Evolutionary conservation across 2,113 vertebrate species (phyloP), one percentile per base, ranked within the genome.

Genomic region (Clupea harengus): DNA sequence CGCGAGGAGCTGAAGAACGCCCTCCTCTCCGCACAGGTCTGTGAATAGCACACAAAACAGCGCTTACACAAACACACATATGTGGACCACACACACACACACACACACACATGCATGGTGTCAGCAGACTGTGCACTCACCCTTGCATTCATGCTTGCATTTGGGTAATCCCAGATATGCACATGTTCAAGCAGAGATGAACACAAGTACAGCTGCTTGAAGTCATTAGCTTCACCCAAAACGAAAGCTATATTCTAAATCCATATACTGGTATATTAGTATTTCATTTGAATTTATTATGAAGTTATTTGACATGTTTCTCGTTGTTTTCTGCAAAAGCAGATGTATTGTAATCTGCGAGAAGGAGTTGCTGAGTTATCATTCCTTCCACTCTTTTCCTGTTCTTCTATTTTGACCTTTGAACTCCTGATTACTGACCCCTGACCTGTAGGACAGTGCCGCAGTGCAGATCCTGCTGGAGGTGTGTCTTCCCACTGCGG

Each of bases 1-100:
- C 95, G 98, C 86, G 98, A 99, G 92, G 98, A 99, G 91, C 90
- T 99, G 85, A 99, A 99, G 93, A 99, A 99, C 39, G 98, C 98
- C 18, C 93, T 99, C 81, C 92, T 99, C 39, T 95, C 98, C 81
- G 98, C 98, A 45, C 98, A 99, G 97, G 98, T 99, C n/a, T 28
- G 25, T 28, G 25, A 20, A 64, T 6, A 22, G 22, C 22, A 64
- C 57, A 64, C 2, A n/a, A n/a, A 4, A 2, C 57, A 20, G 2
- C 39, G 39, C 39, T n/a, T 6, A 64, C 22, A 64, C 57, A n/a
- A n/a, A 28, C 64, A 11, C n/a, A 32, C 25, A 72, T n/a, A 47
- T 10, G 9, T 10, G 9, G 1, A 49, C 47, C 64, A 32, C 39
- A 39, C 39, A 39, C 39, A 39, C 39, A 39, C 39, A 39, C 39